These are phyloP conservation scores for Chaenogobius annularis DNA, from an alignment of 2,113 vertebrate species.

Conservation along the genomic window DNA sequence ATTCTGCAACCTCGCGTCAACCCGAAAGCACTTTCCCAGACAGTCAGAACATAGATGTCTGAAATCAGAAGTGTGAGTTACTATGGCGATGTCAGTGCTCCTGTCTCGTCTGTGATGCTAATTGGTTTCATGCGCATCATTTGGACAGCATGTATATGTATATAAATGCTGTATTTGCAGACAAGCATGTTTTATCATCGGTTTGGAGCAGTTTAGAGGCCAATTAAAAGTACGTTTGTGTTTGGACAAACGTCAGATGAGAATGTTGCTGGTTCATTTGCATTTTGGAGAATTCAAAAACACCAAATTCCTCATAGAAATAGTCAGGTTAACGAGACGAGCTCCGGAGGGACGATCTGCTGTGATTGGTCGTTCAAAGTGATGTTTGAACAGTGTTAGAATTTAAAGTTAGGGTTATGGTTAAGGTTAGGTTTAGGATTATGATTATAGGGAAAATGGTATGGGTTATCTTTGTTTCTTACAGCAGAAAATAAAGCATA, in stretches of 20 bases:
- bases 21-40: background rate
- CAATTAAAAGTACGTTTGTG: background rate
- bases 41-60: constrained; percentile 7
- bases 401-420: no score
- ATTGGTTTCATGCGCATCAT: constrained; percentile 45
- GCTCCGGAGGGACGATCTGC: background rate
- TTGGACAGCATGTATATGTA: no score
- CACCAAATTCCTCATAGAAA: no score
- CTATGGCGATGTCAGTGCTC: constrained; percentile 9
- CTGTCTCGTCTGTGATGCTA: constrained; percentile 39
- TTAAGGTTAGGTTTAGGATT: no score
- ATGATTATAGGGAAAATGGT: no score
- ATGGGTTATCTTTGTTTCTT: no score
- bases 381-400: no score
- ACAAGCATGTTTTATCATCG: background rate
- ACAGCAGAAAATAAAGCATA: background rate
- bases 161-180: no score
- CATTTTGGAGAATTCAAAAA: background rate
- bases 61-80: background rate
- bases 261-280: background rate
- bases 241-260: background rate
- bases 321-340: no score
- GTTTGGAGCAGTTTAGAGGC: background rate
- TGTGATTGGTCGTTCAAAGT: background rate
- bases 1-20: constrained; percentile 43